Base-by-base conservation (phyloP, 2,797 vertebrate genomes). In the Poecilia gillii region DNA sequence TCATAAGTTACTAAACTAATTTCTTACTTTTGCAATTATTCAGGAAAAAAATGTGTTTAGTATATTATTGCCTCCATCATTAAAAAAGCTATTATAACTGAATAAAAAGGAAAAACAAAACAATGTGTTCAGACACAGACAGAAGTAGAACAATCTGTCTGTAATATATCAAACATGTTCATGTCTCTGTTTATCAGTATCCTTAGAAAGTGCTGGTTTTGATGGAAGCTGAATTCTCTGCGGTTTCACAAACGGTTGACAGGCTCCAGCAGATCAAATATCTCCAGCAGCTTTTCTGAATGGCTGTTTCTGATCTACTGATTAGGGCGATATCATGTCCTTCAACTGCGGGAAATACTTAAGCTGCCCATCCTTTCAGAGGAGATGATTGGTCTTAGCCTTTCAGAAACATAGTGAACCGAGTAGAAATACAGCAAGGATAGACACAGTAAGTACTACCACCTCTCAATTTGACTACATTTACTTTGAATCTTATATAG, bases 21-120 rank as follows among this genome's bases (percentile, higher is more conserved):
- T 47, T 55, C 46, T 53, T 49, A 25, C 66, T 62, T 62, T 62
- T 33, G 13, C 0, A 16, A 33, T 33, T 62, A 62, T 33, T 31
- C 28, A 62, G 57, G 31, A 6, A 62, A 31, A 33, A 33, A 12
- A 16, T 33, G 14, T 62, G 11, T 62, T 33, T 31, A 31, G 12
- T 31, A 89, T 88, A 89, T 89, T 88, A 92, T 90, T 85, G 85
- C 82, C 79, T 80, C 74, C 73, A 75, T 77, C 77, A 84, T 75
- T 85, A 76, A 25, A 33, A 36, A 51, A 5, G 49, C 36, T 66
- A 11, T 20, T 18, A 39, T 23, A 77, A 77, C 74, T 41, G 33
- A 74, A 76, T 23, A 45, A 75, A 73, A 59, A 66, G 23, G 41
- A 33, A 45, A 82, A 81, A 74, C 5, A n/a, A 78, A 77, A 23